Base-by-base conservation (phyloP, 2,113 vertebrate genomes). In the Glareola pratincola region DNA sequence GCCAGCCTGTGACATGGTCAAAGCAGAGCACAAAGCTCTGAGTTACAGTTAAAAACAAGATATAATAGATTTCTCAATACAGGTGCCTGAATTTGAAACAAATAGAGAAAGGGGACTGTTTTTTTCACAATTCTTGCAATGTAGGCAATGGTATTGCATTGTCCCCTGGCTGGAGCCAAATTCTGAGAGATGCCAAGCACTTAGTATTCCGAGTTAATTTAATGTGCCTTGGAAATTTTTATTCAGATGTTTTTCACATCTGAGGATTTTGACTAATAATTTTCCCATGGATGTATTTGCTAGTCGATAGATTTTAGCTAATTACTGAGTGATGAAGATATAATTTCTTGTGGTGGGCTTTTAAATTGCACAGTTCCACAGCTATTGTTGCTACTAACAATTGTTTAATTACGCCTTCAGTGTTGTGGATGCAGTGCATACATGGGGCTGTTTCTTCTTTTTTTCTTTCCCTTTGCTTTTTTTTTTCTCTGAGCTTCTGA, bases 381-480 rank as follows among this genome's bases (percentile, higher is more conserved):
- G 8, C 30, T 80, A 5, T 51, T 64, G 30, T 79, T 6, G 8
- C 24, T 67, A 17, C 5, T 47, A 56, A 39, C 15, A 68, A 5
- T 71, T 71, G 9, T 63, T 1, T 59, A 51, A 63, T 17, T 3
- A 2, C 30, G 6, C 8, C 10, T 71, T 92, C 41, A 75, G 8
- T 76, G 4, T 24, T 73, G 21, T 6, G 4, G 18, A 34, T 34
- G 17, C 8, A 56, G 54, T 37, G 19, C 2, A 6, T 14, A 22
- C 0, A 0, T n/a, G 22, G 4, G 4, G 2, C 20, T n/a, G 14
- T 34, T 73, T 73, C 4, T 90, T 57, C 7, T 51, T 59, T 67
- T 69, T 83, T 78, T 21, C 2, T 27, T 81, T 72, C 7, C 12
- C 4, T 95, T 74, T 57, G 4, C 0, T 37, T 74, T 59, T 37